phyloP scores from a whole-genome alignment of 2,888 invertebrate genomes.

The Eristalis intricaria region DNA sequence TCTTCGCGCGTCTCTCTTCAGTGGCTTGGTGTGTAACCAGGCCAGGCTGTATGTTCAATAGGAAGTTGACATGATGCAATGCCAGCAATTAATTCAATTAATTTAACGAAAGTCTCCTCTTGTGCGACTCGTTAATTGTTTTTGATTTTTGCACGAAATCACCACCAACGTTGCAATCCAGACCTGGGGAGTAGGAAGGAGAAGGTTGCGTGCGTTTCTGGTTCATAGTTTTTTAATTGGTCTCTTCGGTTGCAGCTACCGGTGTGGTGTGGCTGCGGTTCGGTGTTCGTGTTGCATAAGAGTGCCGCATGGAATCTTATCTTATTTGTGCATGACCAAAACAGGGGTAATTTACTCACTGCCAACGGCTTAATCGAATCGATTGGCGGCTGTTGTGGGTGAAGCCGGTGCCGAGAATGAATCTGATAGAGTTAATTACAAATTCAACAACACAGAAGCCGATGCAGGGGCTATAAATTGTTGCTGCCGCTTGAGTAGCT shows the following conservation, averaged over 20 bases:
- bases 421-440: slow-evolving; percentile 10
- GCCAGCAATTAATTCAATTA: slow-evolving; percentile 67
- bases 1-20: neutral
- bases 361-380: slow-evolving; percentile 54
- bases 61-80: slow-evolving; percentile 70
- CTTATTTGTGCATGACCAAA: slow-evolving; percentile 50
- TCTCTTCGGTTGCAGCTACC: slow-evolving; percentile 44
- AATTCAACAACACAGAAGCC: slow-evolving; percentile 23
- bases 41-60: slow-evolving; percentile 35
- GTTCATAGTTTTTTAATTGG: slow-evolving; percentile 56
- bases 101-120: slow-evolving; percentile 62
- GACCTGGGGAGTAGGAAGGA: neutral
- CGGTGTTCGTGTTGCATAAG: slow-evolving; percentile 38
- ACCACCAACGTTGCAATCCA: slow-evolving; percentile 21
- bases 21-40: slow-evolving; percentile 29
- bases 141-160: slow-evolving; percentile 41
- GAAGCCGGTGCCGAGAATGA: slow-evolving; percentile 17
- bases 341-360: slow-evolving; percentile 58
- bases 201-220: slow-evolving; percentile 56
- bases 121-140: slow-evolving; percentile 57
- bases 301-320: slow-evolving; percentile 42
- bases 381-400: slow-evolving; percentile 45
- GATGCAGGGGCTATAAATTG: slow-evolving; percentile 7
- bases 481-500: slow-evolving; percentile 18
- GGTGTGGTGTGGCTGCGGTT: neutral